Conservation (phyloP, 2,797 vertebrate genomes). For the Channa striata region DNA sequence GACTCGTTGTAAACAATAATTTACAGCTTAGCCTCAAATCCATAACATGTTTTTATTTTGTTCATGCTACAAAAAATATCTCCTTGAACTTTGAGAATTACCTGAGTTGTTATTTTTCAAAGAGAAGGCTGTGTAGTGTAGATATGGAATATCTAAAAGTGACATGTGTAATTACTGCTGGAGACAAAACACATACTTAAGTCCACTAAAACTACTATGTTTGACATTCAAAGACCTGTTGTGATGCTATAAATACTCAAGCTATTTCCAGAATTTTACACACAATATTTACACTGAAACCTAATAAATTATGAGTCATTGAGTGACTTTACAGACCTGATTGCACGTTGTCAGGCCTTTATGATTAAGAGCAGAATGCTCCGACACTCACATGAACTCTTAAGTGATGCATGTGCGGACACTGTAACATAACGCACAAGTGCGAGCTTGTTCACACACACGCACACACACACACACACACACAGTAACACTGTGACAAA, state of each 20-base stretch:
- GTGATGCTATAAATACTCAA: slow-evolving; percentile 52
- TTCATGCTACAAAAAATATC: slow-evolving; percentile 48
- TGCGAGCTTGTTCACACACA: slow-evolving; percentile 53
- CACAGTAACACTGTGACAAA: slow-evolving; percentile 45
- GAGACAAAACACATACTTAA: slow-evolving; percentile 70
- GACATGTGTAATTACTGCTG: slow-evolving; percentile 67
- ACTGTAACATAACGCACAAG: slow-evolving; percentile 47
- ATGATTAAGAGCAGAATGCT: slow-evolving; percentile 21
- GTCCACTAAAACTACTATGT: slow-evolving; percentile 61
- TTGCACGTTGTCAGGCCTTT: slow-evolving; percentile 64
- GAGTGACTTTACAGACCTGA: slow-evolving; percentile 70
- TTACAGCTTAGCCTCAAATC: slow-evolving; percentile 74
- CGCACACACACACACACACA: slow-evolving; percentile 10
- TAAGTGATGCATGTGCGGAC: slow-evolving; percentile 43
- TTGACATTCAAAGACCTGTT: slow-evolving; percentile 51
- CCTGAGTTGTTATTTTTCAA: slow-evolving; percentile 48
- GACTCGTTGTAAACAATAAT: slow-evolving; percentile 79
- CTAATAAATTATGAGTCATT: slow-evolving; percentile 72
- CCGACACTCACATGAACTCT: slow-evolving; percentile 27
- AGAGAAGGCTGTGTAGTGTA: slow-evolving; percentile 28
- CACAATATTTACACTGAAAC: slow-evolving; percentile 57
- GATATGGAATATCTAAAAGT: slow-evolving; percentile 51
- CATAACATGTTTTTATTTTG: slow-evolving; percentile 79
- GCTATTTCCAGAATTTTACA: slow-evolving; percentile 60
- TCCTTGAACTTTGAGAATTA: slow-evolving; percentile 46